Evolutionary conservation across 2,888 invertebrate genomes (phyloP).

Genomic region (Drosophila melanosoma): DNA sequence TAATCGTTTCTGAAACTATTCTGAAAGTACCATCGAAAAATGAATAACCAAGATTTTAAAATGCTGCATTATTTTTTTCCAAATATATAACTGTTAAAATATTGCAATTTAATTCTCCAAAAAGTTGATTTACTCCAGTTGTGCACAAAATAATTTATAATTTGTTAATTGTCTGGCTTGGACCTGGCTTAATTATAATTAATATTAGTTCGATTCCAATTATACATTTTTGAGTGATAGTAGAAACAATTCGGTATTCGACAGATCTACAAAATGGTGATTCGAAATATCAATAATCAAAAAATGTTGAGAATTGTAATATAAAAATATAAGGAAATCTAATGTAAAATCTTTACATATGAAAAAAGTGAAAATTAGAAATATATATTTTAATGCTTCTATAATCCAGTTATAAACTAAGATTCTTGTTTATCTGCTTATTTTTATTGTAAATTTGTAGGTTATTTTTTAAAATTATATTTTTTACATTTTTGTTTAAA

Average conservation of each 20-base stretch:
- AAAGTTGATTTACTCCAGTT: background rate
- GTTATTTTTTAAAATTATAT: rapidly evolving
- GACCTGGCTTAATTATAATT: background rate
- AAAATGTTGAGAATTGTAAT: too few species aligned
- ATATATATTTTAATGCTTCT: background rate
- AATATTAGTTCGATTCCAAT: background rate
- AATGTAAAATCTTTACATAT: background rate
- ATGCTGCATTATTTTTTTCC: background rate
- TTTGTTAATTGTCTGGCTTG: background rate
- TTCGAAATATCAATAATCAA: background rate
- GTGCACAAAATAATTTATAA: background rate
- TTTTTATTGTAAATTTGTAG: rapidly evolving
- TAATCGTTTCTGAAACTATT: background rate
- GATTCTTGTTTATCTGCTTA: background rate
- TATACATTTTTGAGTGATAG: background rate
- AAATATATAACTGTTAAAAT: background rate
- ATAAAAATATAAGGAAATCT: background rate
- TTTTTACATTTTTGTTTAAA: background rate
- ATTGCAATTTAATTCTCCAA: background rate
- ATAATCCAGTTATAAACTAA: background rate
- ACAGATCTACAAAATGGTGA: background rate
- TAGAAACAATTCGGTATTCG: background rate
- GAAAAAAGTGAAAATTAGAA: background rate
- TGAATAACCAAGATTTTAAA: background rate
- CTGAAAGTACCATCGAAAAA: background rate